Evolutionary conservation across 1,140 invertebrate species (phyloP), one percentile per base, ranked within the genome.

Genomic region (Aphelenchoides fujianensis): DNA sequence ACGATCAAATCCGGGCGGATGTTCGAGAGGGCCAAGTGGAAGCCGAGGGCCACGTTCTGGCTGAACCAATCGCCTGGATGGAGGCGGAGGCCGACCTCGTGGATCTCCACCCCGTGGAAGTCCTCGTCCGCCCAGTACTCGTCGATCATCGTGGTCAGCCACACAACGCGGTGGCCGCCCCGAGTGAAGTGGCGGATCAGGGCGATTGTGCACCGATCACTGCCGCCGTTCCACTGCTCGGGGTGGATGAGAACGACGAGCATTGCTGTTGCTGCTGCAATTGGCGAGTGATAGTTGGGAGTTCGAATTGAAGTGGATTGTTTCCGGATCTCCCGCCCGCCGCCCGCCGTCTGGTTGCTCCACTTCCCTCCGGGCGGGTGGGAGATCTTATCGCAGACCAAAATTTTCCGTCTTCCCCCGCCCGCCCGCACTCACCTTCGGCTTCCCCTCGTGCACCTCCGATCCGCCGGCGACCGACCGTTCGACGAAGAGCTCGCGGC

Each of bases 201-300:
- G 3, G 36, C 53, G 41, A 70, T 7, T 66, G 27, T 66, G 31
- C 63, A 66, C 1, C 63, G 63, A 30, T 66, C 63, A 32, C 79
- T 82, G 5, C 81, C 81, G 30, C 81, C 81, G 70, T 83, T 83
- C 81, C 82, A 83, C 67, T 84, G 82, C 67, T 84, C 82, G 27
- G 82, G 82, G 68, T 83, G 82, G 70, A 83, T 76, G 64, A 84
- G 80, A 71, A 83, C 81, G 69, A 83, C 79, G 64, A 78, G 82
- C 82, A 83, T 83, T 71, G 53, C 72, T 81, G 37, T 48, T 48
- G 23, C 12, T 48, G 12, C 41, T 12, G 41, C 12, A 48, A 48
- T 48, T 16, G 23, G 23, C 41, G 41, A 48, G n/a, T n/a, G 23
- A 48, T 48, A 12, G 41, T 48, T 23, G 23, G 41, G 23, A 48